phyloP scores from a whole-genome alignment of 2,888 invertebrate genomes.

The Brenthis hecate region DNA sequence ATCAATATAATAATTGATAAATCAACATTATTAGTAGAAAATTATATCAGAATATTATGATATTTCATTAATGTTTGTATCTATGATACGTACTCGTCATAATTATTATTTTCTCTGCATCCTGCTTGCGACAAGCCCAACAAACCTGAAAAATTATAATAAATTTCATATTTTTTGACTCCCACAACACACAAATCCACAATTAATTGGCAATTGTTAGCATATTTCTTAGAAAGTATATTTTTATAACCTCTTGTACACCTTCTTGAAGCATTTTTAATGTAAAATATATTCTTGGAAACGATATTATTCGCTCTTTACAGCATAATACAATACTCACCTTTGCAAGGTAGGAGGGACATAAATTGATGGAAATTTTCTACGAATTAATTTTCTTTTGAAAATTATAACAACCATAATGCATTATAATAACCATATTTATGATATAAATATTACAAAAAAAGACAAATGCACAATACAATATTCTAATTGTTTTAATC shows the following conservation, averaged over 20 bases:
- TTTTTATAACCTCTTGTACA: not conserved
- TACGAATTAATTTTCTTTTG: no score
- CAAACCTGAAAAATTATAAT: constrained; percentile 52
- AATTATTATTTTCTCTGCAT: constrained; percentile 49
- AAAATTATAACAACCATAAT: no score
- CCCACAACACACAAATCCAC: constrained; percentile 12
- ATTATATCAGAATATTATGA: not conserved
- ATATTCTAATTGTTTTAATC: no score
- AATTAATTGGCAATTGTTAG: constrained; percentile 6
- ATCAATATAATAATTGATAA: not conserved
- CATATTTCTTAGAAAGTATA: not conserved
- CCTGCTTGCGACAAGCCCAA: constrained; percentile 53
- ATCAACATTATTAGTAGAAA: not conserved
- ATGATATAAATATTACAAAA: no score
- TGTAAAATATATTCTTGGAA: not conserved
- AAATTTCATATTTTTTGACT: not conserved
- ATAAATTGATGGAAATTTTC: no score
- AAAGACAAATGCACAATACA: no score
- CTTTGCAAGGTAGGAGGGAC: no score
- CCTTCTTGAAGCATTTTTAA: not conserved
- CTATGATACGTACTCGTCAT: constrained; percentile 59
- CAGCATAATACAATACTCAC: not conserved
- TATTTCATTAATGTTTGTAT: not conserved
- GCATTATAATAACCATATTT: no score
- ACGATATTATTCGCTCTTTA: not conserved